phyloP scores from a whole-genome alignment of 2,888 invertebrate species.

The Drosophila cognata region DNA sequence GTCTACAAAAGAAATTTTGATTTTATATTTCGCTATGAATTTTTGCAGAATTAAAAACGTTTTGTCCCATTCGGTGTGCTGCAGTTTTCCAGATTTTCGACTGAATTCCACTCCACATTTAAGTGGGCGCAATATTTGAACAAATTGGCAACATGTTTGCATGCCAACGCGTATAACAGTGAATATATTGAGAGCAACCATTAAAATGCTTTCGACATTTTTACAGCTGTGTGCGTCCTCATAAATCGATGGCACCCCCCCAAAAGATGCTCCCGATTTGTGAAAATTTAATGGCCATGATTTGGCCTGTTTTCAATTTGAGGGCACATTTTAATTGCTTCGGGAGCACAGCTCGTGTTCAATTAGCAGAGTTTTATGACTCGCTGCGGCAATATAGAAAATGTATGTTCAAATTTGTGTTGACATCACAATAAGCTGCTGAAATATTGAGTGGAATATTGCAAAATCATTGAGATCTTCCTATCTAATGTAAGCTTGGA shows the following conservation, averaged over 20 bases:
- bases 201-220: constrained; percentile 40
- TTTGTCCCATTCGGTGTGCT: background rate
- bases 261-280: constrained; percentile 32
- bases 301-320: constrained; percentile 42
- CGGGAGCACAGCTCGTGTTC: constrained; percentile 31
- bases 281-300: constrained; percentile 28
- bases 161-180: constrained; percentile 19
- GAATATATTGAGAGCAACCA: constrained; percentile 16
- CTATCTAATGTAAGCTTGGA: background rate
- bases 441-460: constrained; percentile 21
- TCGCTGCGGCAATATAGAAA: constrained; percentile 16
- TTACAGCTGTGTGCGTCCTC: constrained; percentile 27
- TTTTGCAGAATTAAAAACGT: background rate
- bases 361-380: constrained; percentile 64
- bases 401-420: constrained; percentile 23
- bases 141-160: constrained; percentile 32
- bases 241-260: constrained; percentile 52
- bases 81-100: background rate
- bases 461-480: background rate
- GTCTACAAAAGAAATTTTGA: background rate
- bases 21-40: background rate
- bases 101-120: constrained; percentile 9
- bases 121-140: constrained; percentile 29
- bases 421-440: constrained; percentile 42
- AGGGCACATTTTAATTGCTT: constrained; percentile 50